These are phyloP conservation scores for Tribolium madens DNA, from an alignment of 1,140 invertebrate genomes.

Conservation along the genomic window DNA sequence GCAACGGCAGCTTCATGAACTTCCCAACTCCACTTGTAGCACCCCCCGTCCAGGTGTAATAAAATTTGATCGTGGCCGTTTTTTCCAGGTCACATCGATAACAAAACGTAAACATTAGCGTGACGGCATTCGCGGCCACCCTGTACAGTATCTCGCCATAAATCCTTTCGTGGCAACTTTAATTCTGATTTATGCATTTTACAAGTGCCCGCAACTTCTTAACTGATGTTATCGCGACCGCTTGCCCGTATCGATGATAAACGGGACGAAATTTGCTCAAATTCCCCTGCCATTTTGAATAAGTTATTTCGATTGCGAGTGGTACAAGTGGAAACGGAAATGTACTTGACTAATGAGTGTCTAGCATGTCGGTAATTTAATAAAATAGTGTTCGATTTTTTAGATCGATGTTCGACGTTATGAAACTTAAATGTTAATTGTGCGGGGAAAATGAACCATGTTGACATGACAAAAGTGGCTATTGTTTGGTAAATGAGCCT, in stretches of 20 bases:
- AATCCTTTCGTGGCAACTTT: slow-evolving; percentile 14
- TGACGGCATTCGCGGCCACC: not conserved
- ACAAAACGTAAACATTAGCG: slow-evolving; percentile 7
- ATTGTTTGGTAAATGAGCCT: not conserved
- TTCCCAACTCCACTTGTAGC: slow-evolving; percentile 19
- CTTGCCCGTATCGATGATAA: slow-evolving; percentile 8
- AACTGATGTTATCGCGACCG: not conserved
- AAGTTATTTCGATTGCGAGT: not conserved
- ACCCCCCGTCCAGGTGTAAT: slow-evolving; percentile 12
- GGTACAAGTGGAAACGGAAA: slow-evolving; percentile 21
- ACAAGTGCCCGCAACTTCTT: not conserved
- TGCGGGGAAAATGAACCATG: not conserved
- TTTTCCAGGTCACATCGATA: slow-evolving; percentile 2
- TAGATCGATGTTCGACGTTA: not conserved
- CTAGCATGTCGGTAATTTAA: slow-evolving; percentile 27
- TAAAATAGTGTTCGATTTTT: slow-evolving; percentile 9
- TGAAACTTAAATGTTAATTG: not conserved
- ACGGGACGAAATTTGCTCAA: slow-evolving; percentile 16
- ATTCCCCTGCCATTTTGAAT: slow-evolving; percentile 6
- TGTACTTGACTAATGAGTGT: slow-evolving; percentile 9
- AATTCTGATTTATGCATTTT: slow-evolving; percentile 27
- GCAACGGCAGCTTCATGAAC: slow-evolving; percentile 13
- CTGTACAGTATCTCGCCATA: not conserved
- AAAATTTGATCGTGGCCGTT: not conserved
- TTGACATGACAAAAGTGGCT: not conserved